Conservation (phyloP, 1,140 invertebrate genomes). For the Sipha flava region DNA sequence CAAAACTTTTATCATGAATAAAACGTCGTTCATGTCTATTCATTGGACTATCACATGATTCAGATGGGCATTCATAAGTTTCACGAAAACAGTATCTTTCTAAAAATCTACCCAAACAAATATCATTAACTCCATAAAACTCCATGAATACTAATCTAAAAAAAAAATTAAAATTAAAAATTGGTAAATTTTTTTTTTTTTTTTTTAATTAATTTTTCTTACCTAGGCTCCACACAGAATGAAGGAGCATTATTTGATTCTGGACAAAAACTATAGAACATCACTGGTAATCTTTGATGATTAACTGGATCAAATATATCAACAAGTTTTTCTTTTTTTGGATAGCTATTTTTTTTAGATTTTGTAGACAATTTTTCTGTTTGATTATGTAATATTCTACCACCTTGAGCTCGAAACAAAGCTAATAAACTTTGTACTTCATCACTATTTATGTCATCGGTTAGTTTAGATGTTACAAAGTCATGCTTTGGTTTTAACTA, state of each 20-base stretch:
- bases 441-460: slow-evolving; percentile 50
- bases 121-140: slow-evolving; percentile 89
- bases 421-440: slow-evolving; percentile 66
- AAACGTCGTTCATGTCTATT: slow-evolving; percentile 78
- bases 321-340: slow-evolving; percentile 39
- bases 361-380: slow-evolving; percentile 35
- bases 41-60: slow-evolving; percentile 72
- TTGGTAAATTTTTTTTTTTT: not conserved
- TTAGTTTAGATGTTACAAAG: slow-evolving; percentile 63
- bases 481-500: slow-evolving; percentile 51
- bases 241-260: slow-evolving; percentile 70
- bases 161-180: slow-evolving; percentile 4
- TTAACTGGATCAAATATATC: slow-evolving; percentile 79
- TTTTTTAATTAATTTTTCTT: slow-evolving; percentile 41
- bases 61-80: slow-evolving; percentile 74
- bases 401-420: slow-evolving; percentile 76
- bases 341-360: slow-evolving; percentile 37
- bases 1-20: slow-evolving; percentile 64
- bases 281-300: slow-evolving; percentile 79
- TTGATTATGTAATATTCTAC: slow-evolving; percentile 49
- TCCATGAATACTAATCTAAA: slow-evolving; percentile 82
- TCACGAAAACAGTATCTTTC: slow-evolving; percentile 83
- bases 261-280: slow-evolving; percentile 86
- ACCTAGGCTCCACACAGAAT: slow-evolving; percentile 85
- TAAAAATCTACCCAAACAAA: slow-evolving; percentile 86